Evolutionary conservation across 2,797 vertebrate genomes (phyloP).

Genomic region (Mus spretus): DNA sequence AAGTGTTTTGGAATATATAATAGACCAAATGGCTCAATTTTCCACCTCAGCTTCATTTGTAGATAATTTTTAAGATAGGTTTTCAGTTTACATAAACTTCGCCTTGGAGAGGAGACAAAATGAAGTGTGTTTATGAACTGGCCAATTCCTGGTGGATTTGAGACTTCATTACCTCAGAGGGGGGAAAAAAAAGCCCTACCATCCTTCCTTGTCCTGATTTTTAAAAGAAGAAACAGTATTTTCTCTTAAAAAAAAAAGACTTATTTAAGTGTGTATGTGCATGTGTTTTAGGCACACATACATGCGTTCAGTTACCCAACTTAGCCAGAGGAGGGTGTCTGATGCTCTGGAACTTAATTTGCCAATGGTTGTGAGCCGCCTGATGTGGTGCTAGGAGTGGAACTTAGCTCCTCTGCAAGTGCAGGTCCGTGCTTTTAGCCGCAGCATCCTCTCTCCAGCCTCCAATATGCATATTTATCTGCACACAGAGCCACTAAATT

Average conservation of each 20-base stretch:
- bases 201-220: background rate
- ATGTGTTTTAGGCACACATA: too few relatives aligned
- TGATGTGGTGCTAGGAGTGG: background rate
- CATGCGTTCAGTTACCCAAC: too few relatives aligned
- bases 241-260: background rate
- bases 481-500: background rate
- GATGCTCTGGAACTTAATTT: background rate
- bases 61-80: conserved; percentile 56
- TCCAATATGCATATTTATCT: background rate
- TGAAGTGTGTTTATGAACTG: background rate
- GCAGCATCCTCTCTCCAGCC: background rate
- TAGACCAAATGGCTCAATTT: conserved; percentile 56
- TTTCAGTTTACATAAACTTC: conserved; percentile 53
- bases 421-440: background rate
- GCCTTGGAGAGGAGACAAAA: background rate
- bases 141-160: background rate
- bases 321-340: background rate
- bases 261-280: background rate
- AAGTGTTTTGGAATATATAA: conserved; percentile 60
- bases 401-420: background rate
- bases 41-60: conserved; percentile 61
- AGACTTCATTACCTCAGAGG: too few relatives aligned
- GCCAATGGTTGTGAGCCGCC: background rate
- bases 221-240: background rate
- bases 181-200: background rate